A percentile compares a stretch with the other conserved stretches of the same genome.
These are phyloP conservation scores for Drosophila repleta DNA, from an alignment of 1,140 invertebrate genomes.

Conservation along the genomic window DNA sequence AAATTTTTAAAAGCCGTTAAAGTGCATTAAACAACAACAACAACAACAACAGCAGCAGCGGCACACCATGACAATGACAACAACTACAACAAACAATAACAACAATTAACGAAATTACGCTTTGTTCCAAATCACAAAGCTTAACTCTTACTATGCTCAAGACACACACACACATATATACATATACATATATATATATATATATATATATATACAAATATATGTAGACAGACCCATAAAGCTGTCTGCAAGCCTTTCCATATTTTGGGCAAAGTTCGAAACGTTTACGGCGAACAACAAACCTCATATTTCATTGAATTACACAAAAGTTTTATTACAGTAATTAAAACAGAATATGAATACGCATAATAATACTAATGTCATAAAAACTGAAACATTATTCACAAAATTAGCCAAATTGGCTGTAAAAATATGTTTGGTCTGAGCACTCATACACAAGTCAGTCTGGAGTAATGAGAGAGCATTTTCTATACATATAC, in stretches of 20 bases:
- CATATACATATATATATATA: background rate
- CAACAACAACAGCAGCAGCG: conserved; percentile 24
- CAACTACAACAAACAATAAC: conserved; percentile 36
- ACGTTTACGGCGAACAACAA: conserved; percentile 53
- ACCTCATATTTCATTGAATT: background rate
- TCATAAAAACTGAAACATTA: background rate
- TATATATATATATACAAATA: background rate
- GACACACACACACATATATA: conserved; percentile 4
- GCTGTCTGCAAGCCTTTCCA: conserved; percentile 21
- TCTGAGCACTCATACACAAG: too few relatives aligned
- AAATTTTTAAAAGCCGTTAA: conserved; percentile 63
- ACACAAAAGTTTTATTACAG: background rate
- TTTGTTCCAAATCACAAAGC: conserved; percentile 71
- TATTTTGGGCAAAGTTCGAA: conserved; percentile 61
- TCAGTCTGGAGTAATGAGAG: too few relatives aligned
- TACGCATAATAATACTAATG: background rate
- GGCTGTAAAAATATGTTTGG: background rate
- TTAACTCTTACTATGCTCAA: conserved; percentile 21
- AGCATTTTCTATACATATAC: too few relatives aligned
- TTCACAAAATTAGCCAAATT: background rate
- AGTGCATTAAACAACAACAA: conserved; percentile 5
- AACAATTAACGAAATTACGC: conserved; percentile 50
- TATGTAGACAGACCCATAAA: too few relatives aligned
- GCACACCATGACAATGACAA: conserved; percentile 27
- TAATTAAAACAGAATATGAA: background rate